A percentile compares a stretch with the other conserved stretches of the same genome.
Evolutionary conservation across 1,140 invertebrate species (phyloP).

Genomic region (Sogatella furcifera): DNA sequence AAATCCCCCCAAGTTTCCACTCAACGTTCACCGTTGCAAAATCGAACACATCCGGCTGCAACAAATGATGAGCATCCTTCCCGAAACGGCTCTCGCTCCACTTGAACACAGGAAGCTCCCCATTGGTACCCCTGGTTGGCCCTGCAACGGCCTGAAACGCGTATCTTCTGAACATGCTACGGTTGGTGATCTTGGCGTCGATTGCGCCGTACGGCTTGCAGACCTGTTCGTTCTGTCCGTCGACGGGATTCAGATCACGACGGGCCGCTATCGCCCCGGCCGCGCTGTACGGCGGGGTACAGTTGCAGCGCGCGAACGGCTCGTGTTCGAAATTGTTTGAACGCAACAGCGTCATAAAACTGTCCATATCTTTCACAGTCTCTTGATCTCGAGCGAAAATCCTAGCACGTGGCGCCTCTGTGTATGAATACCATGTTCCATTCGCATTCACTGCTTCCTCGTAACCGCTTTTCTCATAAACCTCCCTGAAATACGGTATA

Average conservation of each 20-base stretch:
- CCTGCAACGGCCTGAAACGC: neutral
- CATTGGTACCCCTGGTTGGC: neutral
- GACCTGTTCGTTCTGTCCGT: neutral
- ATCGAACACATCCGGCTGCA: neutral
- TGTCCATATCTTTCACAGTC: conserved; percentile 38
- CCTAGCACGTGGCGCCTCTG: conserved; percentile 47
- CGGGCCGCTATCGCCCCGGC: conserved; percentile 57
- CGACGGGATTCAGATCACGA: neutral
- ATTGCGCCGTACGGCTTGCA: neutral
- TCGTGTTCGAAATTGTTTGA: conserved; percentile 66
- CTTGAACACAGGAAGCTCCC: neutral
- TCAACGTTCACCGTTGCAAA: neutral
- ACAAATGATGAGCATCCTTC: neutral
- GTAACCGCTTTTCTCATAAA: conserved; percentile 53
- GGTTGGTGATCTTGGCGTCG: neutral
- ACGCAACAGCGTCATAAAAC: conserved; percentile 51
- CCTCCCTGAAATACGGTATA: conserved; percentile 49
- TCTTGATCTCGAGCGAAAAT: conserved; percentile 35
- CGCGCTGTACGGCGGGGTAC: conserved; percentile 57
- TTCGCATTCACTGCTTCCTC: conserved; percentile 43
- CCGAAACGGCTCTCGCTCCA: neutral
- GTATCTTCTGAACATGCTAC: neutral
- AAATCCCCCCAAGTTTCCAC: neutral
- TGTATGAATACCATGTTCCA: conserved; percentile 61
- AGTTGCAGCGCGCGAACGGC: conserved; percentile 52